Evolutionary conservation across 2,888 invertebrate species (phyloP).

Genomic region (Tiliacea aurago): DNA sequence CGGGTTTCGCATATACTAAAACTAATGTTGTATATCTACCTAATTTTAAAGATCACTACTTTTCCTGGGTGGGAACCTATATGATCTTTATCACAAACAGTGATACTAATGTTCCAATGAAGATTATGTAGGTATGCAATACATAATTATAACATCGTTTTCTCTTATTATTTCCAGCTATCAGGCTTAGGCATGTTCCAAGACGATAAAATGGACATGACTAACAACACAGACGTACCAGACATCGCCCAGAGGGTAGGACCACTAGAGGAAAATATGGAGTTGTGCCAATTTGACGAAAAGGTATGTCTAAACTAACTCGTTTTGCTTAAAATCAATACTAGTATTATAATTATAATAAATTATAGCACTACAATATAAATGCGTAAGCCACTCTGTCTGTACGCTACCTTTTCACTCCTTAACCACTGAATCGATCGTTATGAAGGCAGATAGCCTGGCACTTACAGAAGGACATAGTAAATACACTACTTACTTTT

Average conservation of each 20-base stretch:
- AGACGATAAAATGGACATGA: conserved; percentile 73
- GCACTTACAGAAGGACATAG: background rate
- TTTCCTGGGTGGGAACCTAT: background rate
- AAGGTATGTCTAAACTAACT: conserved; percentile 69
- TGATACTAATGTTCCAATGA: background rate
- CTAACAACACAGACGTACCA: conserved; percentile 70
- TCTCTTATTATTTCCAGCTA: conserved; percentile 66
- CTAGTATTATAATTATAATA: background rate
- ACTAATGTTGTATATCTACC: too few species aligned
- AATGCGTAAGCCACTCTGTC: too few species aligned
- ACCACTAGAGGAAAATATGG: conserved; percentile 78
- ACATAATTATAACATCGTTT: background rate
- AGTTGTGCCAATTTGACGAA: conserved; percentile 83
- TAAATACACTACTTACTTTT: background rate
- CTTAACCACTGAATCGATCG: background rate
- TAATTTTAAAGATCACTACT: background rate
- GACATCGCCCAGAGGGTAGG: conserved; percentile 88
- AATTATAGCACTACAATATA: background rate
- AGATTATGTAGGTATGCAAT: too few species aligned
- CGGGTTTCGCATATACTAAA: too few species aligned
- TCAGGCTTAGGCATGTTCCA: conserved; percentile 72
- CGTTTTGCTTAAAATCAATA: background rate
- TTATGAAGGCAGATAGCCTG: background rate
- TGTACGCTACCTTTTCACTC: background rate
- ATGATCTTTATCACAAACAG: background rate